Base-by-base conservation (phyloP, 2,888 invertebrate species). In the Nineta flava region DNA sequence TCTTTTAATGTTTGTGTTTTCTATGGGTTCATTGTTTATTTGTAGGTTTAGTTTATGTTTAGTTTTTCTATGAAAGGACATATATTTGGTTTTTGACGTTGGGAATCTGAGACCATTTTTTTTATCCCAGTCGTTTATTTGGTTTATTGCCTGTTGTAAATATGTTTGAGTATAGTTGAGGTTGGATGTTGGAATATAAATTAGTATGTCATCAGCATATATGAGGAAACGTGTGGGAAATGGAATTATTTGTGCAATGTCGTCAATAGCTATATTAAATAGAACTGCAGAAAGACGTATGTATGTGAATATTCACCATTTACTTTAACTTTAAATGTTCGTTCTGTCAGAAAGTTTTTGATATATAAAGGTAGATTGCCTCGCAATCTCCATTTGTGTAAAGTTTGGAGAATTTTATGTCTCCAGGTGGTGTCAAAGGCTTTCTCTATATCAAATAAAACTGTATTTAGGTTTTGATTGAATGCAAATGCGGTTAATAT, bases 401-500 rank as follows among this genome's bases (percentile, higher is more conserved):
- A 48, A 9, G 53, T 50, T 38, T 51, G 31, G 9, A 56, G 17
- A 2, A 54, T 48, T 21, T 54, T 40, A 13, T 51, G 49, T 41
- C 42, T 51, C 54, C 53, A 55, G 2, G 53, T 45, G 7, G 31
- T 51, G 31, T 55, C 54, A 31, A 53, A 57, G 1, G 56, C 56
- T 35, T 56, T 55, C 44, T 56, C 55, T 13, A 55, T 49, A 34
- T 55, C 53, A 38, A 55, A 21, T 9, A 48, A 50, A 2, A 55
- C 52, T 2, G 51, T 51, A 3, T 51, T 43, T 7, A 53, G n/a
- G 50, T 56, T 53, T 50, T 56, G 43, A 6, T 56, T 51, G 3
- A 43, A 34, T 1, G 21, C 40, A n/a, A 54, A 52, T 35, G 55
- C 52, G 2, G 53, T 32, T 21, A 50, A 47, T 9, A 56, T 52